Percentiles rank a stretch among this genome's conserved stretches.
Evolutionary conservation across 2,113 vertebrate genomes (phyloP).

Genomic region (Pseudorasbora parva): DNA sequence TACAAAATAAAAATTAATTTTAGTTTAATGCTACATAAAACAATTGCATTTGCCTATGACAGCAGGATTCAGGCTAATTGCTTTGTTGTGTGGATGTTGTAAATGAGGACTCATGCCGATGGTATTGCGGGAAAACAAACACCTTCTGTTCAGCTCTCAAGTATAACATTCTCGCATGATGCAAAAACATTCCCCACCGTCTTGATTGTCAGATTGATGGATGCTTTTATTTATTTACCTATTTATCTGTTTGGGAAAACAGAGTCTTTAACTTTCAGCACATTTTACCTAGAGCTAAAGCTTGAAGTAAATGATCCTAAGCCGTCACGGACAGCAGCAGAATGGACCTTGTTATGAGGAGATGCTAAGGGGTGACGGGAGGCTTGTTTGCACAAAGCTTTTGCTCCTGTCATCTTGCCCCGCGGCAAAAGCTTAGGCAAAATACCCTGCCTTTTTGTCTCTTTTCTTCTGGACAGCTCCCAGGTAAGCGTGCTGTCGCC

Average conservation of each 20-base stretch:
- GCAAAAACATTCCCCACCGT: slow-evolving; percentile 51
- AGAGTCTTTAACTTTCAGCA: slow-evolving; percentile 64
- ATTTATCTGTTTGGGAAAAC: slow-evolving; percentile 59
- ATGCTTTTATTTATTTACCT: slow-evolving; percentile 49
- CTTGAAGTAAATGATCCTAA: slow-evolving; percentile 51
- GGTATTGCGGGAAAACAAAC: slow-evolving; percentile 45
- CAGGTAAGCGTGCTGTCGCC: slow-evolving; percentile 28
- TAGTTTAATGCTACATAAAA: background rate
- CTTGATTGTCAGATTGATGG: slow-evolving; percentile 56
- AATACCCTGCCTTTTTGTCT: slow-evolving; percentile 57
- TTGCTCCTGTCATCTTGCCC: slow-evolving; percentile 70
- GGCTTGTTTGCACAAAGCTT: slow-evolving; percentile 74
- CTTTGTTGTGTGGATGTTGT: slow-evolving; percentile 16
- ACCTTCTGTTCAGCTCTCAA: slow-evolving; percentile 21
- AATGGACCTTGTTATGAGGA: background rate
- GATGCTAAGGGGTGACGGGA: slow-evolving; percentile 58
- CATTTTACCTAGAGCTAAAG: slow-evolving; percentile 56
- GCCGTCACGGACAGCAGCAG: slow-evolving; percentile 6
- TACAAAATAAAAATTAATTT: background rate
- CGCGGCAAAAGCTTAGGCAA: slow-evolving; percentile 65
- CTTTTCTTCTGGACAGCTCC: slow-evolving; percentile 50
- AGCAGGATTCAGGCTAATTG: background rate
- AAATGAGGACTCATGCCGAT: background rate
- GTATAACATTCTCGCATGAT: slow-evolving; percentile 45
- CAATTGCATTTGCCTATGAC: background rate